These are phyloP conservation scores for Malurus splendens DNA, from an alignment of 2,797 vertebrate species.

Conservation along the genomic window DNA sequence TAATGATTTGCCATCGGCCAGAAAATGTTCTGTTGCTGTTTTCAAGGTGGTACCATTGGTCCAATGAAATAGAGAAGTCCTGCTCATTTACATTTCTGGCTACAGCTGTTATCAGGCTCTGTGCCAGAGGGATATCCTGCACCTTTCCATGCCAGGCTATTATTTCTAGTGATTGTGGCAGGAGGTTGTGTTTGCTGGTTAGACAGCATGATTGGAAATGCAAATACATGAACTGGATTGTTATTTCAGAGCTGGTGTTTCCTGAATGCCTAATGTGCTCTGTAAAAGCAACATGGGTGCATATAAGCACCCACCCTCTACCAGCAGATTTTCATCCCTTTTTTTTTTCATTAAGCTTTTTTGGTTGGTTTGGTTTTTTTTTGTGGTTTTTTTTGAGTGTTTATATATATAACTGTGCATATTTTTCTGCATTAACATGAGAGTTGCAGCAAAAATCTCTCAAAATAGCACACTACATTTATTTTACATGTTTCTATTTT, in stretches of 20 bases:
- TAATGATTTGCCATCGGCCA: not conserved
- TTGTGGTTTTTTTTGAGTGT: not conserved
- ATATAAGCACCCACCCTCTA: not conserved
- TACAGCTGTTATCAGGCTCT: not conserved
- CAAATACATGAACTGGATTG: not conserved
- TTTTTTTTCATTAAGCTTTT: not conserved
- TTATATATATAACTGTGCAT: not conserved
- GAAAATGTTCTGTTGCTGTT: fast-evolving
- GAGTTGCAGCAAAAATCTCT: not conserved
- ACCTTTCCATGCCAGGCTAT: not conserved
- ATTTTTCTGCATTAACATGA: not conserved
- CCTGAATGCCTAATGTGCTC: fast-evolving
- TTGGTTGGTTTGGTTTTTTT: no score
- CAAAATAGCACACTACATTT: not conserved
- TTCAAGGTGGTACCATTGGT: not conserved
- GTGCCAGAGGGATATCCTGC: not conserved
- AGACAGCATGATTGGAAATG: not conserved
- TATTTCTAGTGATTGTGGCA: not conserved
- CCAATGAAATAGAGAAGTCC: not conserved
- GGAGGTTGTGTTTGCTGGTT: not conserved
- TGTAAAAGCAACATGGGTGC: not conserved
- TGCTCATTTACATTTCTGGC: not conserved
- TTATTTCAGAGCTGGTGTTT: not conserved
- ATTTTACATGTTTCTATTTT: not conserved
- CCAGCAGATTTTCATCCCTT: not conserved